A percentile compares a stretch with the other conserved stretches of the same genome.
Evolutionary conservation across 2,113 vertebrate genomes (phyloP).

Genomic region (Puffinus mauretanicus): DNA sequence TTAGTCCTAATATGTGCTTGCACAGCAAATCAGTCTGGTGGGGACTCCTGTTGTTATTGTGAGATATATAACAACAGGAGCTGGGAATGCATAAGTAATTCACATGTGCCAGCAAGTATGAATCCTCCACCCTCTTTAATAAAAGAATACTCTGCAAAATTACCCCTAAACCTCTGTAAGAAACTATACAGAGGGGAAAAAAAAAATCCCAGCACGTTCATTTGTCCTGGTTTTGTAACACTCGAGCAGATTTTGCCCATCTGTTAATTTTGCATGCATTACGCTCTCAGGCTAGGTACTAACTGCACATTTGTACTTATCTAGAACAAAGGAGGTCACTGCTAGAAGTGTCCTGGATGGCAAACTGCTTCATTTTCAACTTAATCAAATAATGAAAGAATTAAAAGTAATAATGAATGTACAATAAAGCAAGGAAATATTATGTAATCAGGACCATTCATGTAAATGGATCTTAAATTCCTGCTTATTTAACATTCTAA

Average conservation of each 20-base stretch:
- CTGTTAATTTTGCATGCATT: constrained; percentile 21
- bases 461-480: not conserved
- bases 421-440: not conserved
- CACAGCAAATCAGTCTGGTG: not conserved
- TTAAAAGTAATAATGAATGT: constrained; percentile 3
- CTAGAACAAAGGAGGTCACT: not conserved
- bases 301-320: not conserved
- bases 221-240: not conserved
- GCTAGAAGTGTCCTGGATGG: not conserved
- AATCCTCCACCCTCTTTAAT: not conserved
- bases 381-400: constrained; percentile 21
- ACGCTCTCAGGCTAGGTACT: not conserved
- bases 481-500: not conserved
- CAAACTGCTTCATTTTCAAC: not conserved
- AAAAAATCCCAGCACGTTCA: not conserved
- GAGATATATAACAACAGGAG: not conserved
- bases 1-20: not conserved
- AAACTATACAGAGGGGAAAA: not conserved
- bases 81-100: not conserved
- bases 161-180: not conserved
- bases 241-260: not conserved
- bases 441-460: not conserved
- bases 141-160: not conserved
- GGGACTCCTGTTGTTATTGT: not conserved
- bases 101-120: not conserved